Conservation (phyloP, 2,113 vertebrate species). For the Sebastes fasciatus region DNA sequence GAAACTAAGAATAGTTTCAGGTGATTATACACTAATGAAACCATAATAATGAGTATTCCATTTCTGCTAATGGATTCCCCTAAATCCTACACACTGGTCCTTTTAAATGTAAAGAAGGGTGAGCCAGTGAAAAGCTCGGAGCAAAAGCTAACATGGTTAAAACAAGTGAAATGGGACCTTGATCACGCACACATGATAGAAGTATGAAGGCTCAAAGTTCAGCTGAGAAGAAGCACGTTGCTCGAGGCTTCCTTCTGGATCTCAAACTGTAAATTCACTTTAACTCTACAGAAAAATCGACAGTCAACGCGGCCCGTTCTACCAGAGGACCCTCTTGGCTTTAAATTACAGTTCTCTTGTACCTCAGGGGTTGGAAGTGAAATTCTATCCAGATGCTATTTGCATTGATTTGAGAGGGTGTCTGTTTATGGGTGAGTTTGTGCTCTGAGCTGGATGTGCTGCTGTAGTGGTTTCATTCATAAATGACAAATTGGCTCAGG, state of each 20-base stretch:
- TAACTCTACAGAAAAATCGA: conserved; percentile 7
- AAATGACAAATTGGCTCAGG: conserved; percentile 32
- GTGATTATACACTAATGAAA: not conserved
- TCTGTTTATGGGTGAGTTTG: conserved; percentile 37
- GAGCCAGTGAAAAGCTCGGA: conserved; percentile 14
- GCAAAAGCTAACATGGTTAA: not conserved
- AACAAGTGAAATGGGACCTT: not conserved
- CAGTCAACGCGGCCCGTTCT: conserved; percentile 9
- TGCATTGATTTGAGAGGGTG: conserved; percentile 48
- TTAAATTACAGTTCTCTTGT: conserved; percentile 51
- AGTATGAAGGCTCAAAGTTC: not conserved
- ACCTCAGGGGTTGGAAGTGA: conserved; percentile 58
- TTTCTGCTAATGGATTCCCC: not conserved
- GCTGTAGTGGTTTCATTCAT: conserved; percentile 24
- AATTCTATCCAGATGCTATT: conserved; percentile 54
- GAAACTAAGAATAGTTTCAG: not conserved
- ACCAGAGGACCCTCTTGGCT: conserved; percentile 34
- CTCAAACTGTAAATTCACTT: conserved; percentile 26
- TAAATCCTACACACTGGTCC: not conserved
- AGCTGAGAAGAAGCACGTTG: conserved; percentile 18
- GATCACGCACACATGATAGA: not conserved
- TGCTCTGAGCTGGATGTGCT: conserved; percentile 38
- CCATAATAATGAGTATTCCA: not conserved
- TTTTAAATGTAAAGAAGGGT: not conserved
- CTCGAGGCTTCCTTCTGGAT: conserved; percentile 9